Percentiles rank a stretch among this genome's conserved stretches.
These are phyloP conservation scores for Didymodactylos carnosus DNA, from an alignment of 2,888 invertebrate species.

Conservation along the genomic window DNA sequence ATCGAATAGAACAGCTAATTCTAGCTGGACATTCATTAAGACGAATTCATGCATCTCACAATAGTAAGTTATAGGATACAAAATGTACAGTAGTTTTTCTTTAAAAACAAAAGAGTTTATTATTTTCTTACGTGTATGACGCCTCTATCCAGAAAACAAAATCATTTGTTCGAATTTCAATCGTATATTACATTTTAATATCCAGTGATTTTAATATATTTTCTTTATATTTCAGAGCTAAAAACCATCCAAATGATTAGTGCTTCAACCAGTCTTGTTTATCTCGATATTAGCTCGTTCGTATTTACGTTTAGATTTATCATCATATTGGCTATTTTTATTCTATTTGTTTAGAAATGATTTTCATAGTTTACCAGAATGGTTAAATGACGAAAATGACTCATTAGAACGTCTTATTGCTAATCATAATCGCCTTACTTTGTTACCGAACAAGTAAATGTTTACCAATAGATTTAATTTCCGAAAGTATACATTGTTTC, in stretches of 20 bases:
- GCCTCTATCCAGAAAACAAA: no score
- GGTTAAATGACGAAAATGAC: not conserved
- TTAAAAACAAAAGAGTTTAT: no score
- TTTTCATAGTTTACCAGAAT: not conserved
- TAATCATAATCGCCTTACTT: not conserved
- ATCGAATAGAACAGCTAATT: constrained; percentile 30
- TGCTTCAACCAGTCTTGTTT: not conserved
- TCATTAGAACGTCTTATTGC: not conserved
- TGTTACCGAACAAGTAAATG: not conserved
- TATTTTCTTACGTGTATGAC: no score
- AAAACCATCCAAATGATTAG: not conserved
- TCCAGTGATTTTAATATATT: no score
- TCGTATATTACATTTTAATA: no score
- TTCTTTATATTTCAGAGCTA: not conserved
- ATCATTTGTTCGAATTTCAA: no score
- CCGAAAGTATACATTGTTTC: not conserved
- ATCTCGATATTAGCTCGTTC: not conserved
- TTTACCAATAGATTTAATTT: not conserved
- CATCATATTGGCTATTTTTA: not conserved
- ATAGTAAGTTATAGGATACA: no score
- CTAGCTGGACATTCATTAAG: constrained; percentile 33
- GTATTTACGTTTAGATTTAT: not conserved
- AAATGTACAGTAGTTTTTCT: no score
- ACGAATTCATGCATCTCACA: constrained; percentile 32
- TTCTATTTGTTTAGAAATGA: not conserved